Base-by-base conservation (phyloP, 2,888 invertebrate species). In the Cryptocheilus praepositus region DNA sequence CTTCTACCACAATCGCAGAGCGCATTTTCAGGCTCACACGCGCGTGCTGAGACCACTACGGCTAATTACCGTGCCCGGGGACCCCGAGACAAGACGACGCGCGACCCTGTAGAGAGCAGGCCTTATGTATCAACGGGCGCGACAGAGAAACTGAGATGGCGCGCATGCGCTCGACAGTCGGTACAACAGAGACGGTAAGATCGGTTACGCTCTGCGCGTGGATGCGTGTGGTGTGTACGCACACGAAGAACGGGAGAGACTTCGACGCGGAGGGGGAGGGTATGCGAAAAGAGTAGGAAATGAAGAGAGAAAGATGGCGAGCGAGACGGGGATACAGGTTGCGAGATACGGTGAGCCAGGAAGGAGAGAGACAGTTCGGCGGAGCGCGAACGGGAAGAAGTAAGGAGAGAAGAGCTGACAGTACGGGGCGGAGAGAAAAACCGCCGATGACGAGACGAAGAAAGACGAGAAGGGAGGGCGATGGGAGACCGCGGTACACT, bases 11-110 rank as follows among this genome's bases (percentile, higher is more conserved):
- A 80, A 75, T 43, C 36, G 25, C 43, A 61, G 61, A 61, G 81
- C 77, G 81, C 82, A 83, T 85, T 85, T 86, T 84, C 82, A 84
- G 76, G 81, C 82, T 84, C 81, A 81, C 83, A 81, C 83, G 81
- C 82, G 82, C 81, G 82, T 80, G 77, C 78, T 68, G 75, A 77
- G 77, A 77, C 81, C 80, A 80, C 84, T 82, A 81, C 74, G 72
- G 83, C 84, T 84, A 84, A 84, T 84, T 84, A 83, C 81, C 80
- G 77, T 74, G 70, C 71, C 68, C 64, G 62, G 44, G 64, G 68
- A 68, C 65, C 69, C 56, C 36, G 67, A 64, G 61, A 65, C 67
- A 36, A 69, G 69, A 73, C 67, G 53, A 53, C 51, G 25, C 44
- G 36, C 45, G 51, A 44, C 51, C 5, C 67, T 54, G 53, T 55